Base-by-base conservation (phyloP, 2,797 vertebrate species). In the Argentina silus region DNA sequence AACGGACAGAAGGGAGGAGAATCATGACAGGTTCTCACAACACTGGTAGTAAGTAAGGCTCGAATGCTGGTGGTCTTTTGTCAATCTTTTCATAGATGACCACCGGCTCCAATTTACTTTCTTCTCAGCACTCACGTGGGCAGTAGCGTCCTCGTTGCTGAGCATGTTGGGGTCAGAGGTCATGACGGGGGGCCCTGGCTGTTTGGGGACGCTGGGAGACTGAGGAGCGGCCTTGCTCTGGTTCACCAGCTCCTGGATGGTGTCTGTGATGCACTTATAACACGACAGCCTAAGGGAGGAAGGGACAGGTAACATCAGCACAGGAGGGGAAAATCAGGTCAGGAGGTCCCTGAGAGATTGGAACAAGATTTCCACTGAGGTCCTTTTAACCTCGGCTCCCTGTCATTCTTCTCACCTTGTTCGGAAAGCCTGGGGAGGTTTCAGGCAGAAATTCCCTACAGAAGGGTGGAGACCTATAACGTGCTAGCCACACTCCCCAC, bases 161-260 rank as follows among this genome's bases (percentile, higher is more conserved):
- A 99, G 92, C 97, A 99, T 99, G 84, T 99, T 99, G 19, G 98
- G 97, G 83, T 99, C 98, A 15, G 97, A 98, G 45, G 97, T 98
- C 87, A 98, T 89, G 61, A 98, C 93, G 0, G 97, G 98, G 62
- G 98, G 97, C 7, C 98, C 98, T 0, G 98, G 97, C 70, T 99
- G 98, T 86, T 99, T 99, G 0, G 98, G 98, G 70, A 99, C 97
- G 27, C 98, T 99, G 62, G 98, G 98, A 69, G 98, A 99, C 87
- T 99, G 98, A 65, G 98, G 97, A 17, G 97, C 97, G 2, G 98
- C 98, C 92, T 98, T 97, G 87, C 97, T 99, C 83, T 99, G 97
- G 90, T 98, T 98, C 74, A 98, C 96, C 83, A 99, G 89, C 80
- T 99, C 98, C 85, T 99, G 98, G 91, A 99, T 97, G 7, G 97